Conservation (phyloP, 1,140 invertebrate genomes). For the Cheumatopsyche charites region DNA sequence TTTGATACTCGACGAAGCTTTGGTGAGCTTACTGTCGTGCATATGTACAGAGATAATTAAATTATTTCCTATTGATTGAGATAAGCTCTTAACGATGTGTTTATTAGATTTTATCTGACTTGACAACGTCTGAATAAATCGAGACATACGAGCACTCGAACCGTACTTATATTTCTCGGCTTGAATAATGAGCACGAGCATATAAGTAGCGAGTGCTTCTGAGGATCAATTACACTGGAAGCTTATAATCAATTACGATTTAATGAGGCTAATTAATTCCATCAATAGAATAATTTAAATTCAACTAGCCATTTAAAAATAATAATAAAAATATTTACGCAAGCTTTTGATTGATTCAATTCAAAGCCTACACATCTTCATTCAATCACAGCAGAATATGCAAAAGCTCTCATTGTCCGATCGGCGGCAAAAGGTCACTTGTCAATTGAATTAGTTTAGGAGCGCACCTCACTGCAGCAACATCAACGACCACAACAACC, state of each 20-base stretch:
- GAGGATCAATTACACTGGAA: too few species aligned
- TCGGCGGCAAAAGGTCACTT: constrained; percentile 42
- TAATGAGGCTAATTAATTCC: not conserved
- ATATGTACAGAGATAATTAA: not conserved
- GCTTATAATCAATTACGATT: not conserved
- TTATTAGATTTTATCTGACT: constrained; percentile 17
- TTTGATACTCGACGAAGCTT: too few species aligned
- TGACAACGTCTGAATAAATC: not conserved
- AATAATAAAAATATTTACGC: not conserved
- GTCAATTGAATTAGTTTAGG: constrained; percentile 47
- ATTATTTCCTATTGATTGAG: constrained; percentile 3
- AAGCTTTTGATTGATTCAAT: too few species aligned
- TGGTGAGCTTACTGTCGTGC: too few species aligned
- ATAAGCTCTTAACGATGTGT: not conserved
- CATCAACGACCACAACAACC: not conserved
- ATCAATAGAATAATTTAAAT: too few species aligned
- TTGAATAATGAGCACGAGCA: not conserved
- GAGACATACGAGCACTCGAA: not conserved
- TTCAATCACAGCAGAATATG: too few species aligned
- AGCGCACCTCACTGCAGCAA: constrained; percentile 9
- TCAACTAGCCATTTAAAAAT: not conserved
- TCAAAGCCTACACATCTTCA: too few species aligned
- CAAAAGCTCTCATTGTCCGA: too few species aligned
- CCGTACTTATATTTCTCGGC: not conserved
- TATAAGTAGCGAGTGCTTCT: not conserved